A percentile compares a stretch with the other conserved stretches of the same genome.
These are phyloP conservation scores for Muschampia plurimacula DNA, from an alignment of 2,888 invertebrate genomes.

Conservation along the genomic window DNA sequence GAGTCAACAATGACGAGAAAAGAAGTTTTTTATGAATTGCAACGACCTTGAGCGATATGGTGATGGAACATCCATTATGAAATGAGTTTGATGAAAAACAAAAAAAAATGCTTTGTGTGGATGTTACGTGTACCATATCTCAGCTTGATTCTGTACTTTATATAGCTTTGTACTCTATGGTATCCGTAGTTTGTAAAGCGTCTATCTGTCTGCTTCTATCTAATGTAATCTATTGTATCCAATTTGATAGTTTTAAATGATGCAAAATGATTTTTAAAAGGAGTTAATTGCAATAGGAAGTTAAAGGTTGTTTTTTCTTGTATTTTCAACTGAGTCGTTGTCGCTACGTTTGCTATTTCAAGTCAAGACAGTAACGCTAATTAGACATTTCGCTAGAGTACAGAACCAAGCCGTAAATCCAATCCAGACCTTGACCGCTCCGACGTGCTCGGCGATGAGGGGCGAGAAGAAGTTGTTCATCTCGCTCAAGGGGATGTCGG, in stretches of 20 bases:
- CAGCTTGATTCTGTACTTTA: constrained; percentile 1
- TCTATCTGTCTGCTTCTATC: too few relatives aligned
- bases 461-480: constrained; percentile 94
- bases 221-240: too few relatives aligned
- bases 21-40: not conserved
- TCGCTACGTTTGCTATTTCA: too few relatives aligned
- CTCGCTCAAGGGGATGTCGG: constrained; percentile 89
- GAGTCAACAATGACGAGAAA: not conserved
- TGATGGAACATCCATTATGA: not conserved
- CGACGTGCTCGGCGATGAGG: constrained; percentile 93
- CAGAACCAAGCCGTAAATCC: constrained; percentile 44
- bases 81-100: not conserved
- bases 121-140: constrained; percentile 1
- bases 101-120: not conserved
- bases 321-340: too few relatives aligned
- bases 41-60: not conserved
- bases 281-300: too few relatives aligned
- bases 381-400: constrained; percentile 12
- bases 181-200: too few relatives aligned
- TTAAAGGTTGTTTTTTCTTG: too few relatives aligned
- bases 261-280: too few relatives aligned
- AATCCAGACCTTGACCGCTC: constrained; percentile 87
- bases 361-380: too few relatives aligned
- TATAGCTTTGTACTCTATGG: not conserved
- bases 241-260: too few relatives aligned